Percentiles rank a stretch among this genome's conserved stretches.
phyloP scores from a whole-genome alignment of 2,113 vertebrate species.

The Pituophis catenifer region DNA sequence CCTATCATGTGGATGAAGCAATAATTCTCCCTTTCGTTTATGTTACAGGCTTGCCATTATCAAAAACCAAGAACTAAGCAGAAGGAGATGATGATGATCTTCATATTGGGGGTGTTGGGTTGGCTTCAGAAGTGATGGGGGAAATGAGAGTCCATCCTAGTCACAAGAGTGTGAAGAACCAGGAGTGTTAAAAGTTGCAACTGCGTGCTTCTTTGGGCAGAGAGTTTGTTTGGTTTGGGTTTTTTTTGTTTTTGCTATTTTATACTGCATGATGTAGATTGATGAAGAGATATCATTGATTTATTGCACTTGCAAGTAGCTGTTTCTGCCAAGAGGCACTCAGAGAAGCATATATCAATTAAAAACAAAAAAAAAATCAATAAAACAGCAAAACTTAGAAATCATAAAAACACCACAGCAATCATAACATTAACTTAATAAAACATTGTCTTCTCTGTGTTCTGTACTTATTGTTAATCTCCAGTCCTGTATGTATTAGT shows the following conservation, averaged over 20 bases:
- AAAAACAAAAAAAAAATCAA: not conserved
- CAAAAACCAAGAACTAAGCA: not conserved
- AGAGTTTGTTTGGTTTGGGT: too few species aligned
- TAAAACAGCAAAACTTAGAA: not conserved
- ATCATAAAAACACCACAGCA: not conserved
- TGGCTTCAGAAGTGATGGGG: not conserved
- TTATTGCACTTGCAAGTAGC: not conserved
- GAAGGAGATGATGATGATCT: not conserved
- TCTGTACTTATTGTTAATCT: not conserved
- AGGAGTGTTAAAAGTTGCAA: not conserved
- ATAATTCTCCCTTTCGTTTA: not conserved
- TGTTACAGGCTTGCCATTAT: not conserved
- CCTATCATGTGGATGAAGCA: not conserved
- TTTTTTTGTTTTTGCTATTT: not conserved
- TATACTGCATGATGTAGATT: not conserved
- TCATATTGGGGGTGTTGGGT: not conserved
- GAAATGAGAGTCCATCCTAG: not conserved
- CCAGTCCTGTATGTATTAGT: not conserved
- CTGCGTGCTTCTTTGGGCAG: not conserved
- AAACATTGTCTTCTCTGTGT: not conserved
- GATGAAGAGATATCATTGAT: not conserved
- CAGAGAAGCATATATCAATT: not conserved
- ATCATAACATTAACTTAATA: not conserved
- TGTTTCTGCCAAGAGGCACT: constrained; percentile 7
- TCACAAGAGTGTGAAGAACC: not conserved